A percentile compares a stretch with the other conserved stretches of the same genome.
These are phyloP conservation scores for Mallotus villosus DNA, from an alignment of 2,797 vertebrate species.

Conservation along the genomic window DNA sequence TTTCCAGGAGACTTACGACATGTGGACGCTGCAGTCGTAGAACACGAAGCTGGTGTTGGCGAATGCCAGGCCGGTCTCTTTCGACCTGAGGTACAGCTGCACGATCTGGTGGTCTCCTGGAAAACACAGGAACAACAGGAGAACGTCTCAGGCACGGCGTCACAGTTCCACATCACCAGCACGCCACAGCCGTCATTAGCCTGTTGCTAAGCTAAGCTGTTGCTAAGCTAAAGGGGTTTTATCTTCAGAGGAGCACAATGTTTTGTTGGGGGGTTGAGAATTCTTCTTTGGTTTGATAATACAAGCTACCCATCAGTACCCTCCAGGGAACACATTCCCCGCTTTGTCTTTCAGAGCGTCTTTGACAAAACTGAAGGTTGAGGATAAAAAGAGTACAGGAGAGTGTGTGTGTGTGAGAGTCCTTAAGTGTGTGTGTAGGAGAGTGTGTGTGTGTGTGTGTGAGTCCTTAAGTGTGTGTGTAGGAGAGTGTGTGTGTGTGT, in stretches of 20 bases:
- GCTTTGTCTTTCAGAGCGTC: conserved; percentile 65
- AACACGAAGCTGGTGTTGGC: conserved; percentile 98
- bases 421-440: not conserved
- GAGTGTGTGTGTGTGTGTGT: not conserved
- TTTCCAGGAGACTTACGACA: conserved; percentile 81
- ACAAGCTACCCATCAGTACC: conserved; percentile 42
- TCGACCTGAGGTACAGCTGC: conserved; percentile 96
- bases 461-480: conserved; percentile 2
- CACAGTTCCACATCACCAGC: too few species aligned
- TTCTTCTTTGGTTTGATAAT: conserved; percentile 54
- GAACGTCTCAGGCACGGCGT: too few species aligned
- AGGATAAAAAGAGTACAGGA: conserved; percentile 34
- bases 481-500: not conserved
- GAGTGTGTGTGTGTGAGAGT: conserved; percentile 10
- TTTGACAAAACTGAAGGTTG: conserved; percentile 60
- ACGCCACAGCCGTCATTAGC: too few species aligned
- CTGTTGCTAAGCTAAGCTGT: conserved; percentile 60
- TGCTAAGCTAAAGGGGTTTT: conserved; percentile 29
- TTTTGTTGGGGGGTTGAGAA: conserved; percentile 42
- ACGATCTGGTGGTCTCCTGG: conserved; percentile 96
- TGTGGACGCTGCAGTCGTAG: conserved; percentile 99
- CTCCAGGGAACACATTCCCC: conserved; percentile 53
- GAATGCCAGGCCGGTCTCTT: conserved; percentile 95
- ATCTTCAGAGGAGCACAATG: conserved; percentile 6
- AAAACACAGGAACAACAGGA: conserved; percentile 11